These are phyloP conservation scores for Lymantria monacha DNA, from an alignment of 2,888 invertebrate species.

Conservation along the genomic window DNA sequence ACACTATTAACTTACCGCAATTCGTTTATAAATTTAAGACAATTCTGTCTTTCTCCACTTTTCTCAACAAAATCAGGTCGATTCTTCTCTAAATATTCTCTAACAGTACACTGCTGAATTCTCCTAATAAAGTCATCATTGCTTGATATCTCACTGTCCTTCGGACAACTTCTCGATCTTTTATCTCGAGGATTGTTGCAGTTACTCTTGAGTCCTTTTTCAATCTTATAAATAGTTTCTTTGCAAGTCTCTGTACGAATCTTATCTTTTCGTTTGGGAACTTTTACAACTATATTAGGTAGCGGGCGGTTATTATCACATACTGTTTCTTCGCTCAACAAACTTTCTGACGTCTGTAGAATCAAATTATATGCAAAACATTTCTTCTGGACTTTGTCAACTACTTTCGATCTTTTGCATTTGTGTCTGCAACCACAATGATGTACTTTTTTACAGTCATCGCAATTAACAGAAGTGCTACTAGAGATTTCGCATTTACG, in stretches of 20 bases:
- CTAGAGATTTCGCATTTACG: slow-evolving; percentile 62
- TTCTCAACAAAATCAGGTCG: slow-evolving; percentile 86
- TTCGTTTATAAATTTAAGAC: slow-evolving; percentile 61
- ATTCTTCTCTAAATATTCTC: slow-evolving; percentile 87
- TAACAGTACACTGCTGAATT: slow-evolving; percentile 67
- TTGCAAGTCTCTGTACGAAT: slow-evolving; percentile 37
- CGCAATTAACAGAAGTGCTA: slow-evolving; percentile 61
- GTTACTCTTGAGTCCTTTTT: slow-evolving; percentile 31
- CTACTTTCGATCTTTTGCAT: slow-evolving; percentile 52
- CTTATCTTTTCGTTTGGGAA: slow-evolving; percentile 54
- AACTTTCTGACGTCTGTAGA: slow-evolving; percentile 71
- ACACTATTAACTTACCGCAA: slow-evolving; percentile 50
- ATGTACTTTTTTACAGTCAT: slow-evolving; percentile 59
- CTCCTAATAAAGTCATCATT: slow-evolving; percentile 53
- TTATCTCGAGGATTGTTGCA: slow-evolving; percentile 34
- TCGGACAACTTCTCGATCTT: slow-evolving; percentile 57
- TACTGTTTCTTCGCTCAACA: slow-evolving; percentile 57
- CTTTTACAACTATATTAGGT: slow-evolving; percentile 67
- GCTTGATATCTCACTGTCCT: slow-evolving; percentile 61
- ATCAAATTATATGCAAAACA: slow-evolving; percentile 73
- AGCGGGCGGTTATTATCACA: slow-evolving; percentile 44
- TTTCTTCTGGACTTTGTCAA: slow-evolving; percentile 59
- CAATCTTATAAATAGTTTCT: slow-evolving; percentile 54
- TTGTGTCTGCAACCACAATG: slow-evolving; percentile 61
- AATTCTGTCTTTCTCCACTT: slow-evolving; percentile 57